Evolutionary conservation across 2,888 invertebrate genomes (phyloP).

Genomic region (Plagodis dolabraria): DNA sequence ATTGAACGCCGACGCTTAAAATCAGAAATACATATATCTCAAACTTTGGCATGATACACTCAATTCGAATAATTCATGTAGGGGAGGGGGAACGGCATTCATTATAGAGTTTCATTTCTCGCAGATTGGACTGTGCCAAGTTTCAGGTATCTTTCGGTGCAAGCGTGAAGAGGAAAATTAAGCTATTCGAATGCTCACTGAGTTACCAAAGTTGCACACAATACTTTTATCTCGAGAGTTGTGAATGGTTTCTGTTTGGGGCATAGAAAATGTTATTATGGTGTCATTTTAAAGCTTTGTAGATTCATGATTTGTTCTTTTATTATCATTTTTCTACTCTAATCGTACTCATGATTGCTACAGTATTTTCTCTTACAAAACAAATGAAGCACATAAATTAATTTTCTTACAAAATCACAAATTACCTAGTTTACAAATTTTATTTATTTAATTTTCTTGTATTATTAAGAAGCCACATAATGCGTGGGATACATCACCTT

Average conservation of each 20-base stretch:
- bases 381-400: too few species aligned
- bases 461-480: too few species aligned
- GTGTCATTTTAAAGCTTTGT: too few species aligned
- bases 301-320: too few species aligned
- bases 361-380: too few species aligned
- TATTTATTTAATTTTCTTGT: too few species aligned
- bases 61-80: conserved; percentile 16
- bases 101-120: conserved; percentile 23
- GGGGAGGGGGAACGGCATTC: conserved; percentile 25
- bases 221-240: conserved; percentile 11
- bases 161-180: conserved; percentile 25
- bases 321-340: too few species aligned
- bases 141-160: conserved; percentile 25
- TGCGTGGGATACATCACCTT: too few species aligned
- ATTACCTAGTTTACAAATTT: too few species aligned
- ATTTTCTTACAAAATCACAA: too few species aligned
- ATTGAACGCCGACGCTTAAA: not conserved
- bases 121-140: conserved; percentile 28
- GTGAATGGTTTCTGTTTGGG: conserved; percentile 10
- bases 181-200: conserved; percentile 21
- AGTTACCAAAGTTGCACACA: conserved; percentile 17
- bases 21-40: not conserved
- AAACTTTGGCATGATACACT: conserved; percentile 19
- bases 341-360: too few species aligned
- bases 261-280: not conserved